Evolutionary conservation across 2,888 invertebrate genomes (phyloP).

Genomic region (Ichneumoninae sp.): DNA sequence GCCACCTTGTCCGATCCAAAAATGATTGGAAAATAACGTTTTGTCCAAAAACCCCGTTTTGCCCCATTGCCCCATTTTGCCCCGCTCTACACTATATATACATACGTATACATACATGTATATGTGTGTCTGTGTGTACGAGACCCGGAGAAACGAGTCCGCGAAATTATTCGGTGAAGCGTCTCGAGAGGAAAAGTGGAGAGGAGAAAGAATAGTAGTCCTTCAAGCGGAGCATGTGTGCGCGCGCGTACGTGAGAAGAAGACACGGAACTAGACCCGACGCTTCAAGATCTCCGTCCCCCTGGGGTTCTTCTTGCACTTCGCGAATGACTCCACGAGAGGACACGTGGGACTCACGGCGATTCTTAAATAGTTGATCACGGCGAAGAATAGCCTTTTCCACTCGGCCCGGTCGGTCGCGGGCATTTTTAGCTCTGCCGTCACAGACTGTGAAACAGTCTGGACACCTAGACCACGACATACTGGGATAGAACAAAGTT

Average conservation of each 20-base stretch:
- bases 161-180: conserved; percentile 59
- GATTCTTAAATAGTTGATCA: conserved; percentile 76
- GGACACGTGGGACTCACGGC: conserved; percentile 62
- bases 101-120: neutral
- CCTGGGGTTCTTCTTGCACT: conserved; percentile 49
- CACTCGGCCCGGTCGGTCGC: conserved; percentile 50
- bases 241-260: conserved; percentile 28
- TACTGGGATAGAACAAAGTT: neutral
- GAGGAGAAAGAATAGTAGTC: conserved; percentile 35
- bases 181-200: conserved; percentile 55
- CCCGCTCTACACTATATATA: too few species aligned
- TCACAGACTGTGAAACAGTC: conserved; percentile 1
- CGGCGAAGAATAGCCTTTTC: conserved; percentile 66
- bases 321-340: conserved; percentile 61
- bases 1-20: too few species aligned
- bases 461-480: neutral
- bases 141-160: conserved; percentile 34
- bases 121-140: neutral
- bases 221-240: conserved; percentile 30
- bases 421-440: conserved; percentile 41
- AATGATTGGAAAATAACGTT: too few species aligned
- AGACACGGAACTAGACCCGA: conserved; percentile 49
- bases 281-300: conserved; percentile 70
- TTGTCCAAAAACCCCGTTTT: too few species aligned
- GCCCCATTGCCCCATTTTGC: too few species aligned